Conservation (phyloP, 2,888 invertebrate genomes). For the Xylota sylvarum region DNA sequence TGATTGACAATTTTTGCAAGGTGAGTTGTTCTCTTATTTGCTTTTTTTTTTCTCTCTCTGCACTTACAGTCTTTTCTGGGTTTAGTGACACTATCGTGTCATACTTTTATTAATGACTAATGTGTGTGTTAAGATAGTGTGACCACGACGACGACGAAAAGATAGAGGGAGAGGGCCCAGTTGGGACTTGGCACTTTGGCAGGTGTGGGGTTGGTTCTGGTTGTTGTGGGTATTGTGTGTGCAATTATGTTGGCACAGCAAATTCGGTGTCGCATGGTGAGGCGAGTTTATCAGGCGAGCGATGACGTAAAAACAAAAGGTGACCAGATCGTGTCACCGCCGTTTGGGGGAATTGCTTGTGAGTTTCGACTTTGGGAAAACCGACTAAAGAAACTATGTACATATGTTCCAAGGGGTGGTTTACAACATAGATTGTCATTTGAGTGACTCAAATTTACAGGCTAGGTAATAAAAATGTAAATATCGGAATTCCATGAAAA, state of each 20-base stretch:
- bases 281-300: constrained; percentile 17
- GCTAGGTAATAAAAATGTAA: constrained; percentile 20
- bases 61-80: constrained; percentile 5
- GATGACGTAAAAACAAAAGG: constrained; percentile 59
- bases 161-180: neutral
- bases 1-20: constrained; percentile 58
- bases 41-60: neutral
- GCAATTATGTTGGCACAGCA: constrained; percentile 71
- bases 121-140: constrained; percentile 34
- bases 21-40: constrained; percentile 30
- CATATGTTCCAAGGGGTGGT: constrained; percentile 9
- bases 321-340: constrained; percentile 3
- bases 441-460: constrained; percentile 14
- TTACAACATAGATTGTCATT: neutral
- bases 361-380: constrained; percentile 21
- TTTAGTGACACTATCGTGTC: constrained; percentile 29
- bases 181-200: too few species aligned
- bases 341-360: too few species aligned
- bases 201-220: constrained; percentile 42
- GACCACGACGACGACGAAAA: constrained; percentile 17
- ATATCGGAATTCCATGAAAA: constrained; percentile 7
- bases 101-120: constrained; percentile 56
- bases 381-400: neutral
- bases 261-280: constrained; percentile 53
- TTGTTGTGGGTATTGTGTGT: constrained; percentile 31